A percentile compares a stretch with the other conserved stretches of the same genome.
Evolutionary conservation across 2,888 invertebrate genomes (phyloP).

Genomic region (Cylloceria caligata): DNA sequence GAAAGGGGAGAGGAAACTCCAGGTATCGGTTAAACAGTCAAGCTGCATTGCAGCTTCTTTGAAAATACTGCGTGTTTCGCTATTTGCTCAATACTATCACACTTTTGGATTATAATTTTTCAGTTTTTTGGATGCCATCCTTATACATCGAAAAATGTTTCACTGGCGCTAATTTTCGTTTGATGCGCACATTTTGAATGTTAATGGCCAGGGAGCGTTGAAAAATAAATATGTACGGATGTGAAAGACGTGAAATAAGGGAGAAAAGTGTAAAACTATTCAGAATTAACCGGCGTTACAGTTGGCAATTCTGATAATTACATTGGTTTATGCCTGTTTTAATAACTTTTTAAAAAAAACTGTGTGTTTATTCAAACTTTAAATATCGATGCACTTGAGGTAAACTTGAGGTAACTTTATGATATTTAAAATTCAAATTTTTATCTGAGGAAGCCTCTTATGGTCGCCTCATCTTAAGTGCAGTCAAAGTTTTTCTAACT

Average conservation of each 20-base stretch:
- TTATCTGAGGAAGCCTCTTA: no score
- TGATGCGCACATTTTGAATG: not conserved
- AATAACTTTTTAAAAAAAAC: no score
- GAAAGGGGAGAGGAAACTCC: conserved; percentile 23
- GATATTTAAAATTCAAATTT: no score
- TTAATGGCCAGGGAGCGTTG: not conserved
- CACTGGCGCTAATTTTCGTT: not conserved
- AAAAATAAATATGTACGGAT: not conserved
- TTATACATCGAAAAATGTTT: conserved; percentile 30
- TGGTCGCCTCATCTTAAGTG: no score
- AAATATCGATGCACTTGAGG: no score
- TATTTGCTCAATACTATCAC: conserved; percentile 35
- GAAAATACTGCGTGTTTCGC: conserved; percentile 17
- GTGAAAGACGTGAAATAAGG: not conserved
- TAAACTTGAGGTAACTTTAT: no score
- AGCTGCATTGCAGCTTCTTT: conserved; percentile 6
- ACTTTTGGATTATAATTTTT: conserved; percentile 49
- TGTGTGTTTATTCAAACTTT: no score
- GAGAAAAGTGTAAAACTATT: not conserved
- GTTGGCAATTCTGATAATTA: no score
- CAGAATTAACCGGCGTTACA: not conserved
- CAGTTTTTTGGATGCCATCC: not conserved
- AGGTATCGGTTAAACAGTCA: conserved; percentile 19
- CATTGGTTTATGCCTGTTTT: no score
- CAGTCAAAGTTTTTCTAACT: no score